phyloP scores from a whole-genome alignment of 2,888 invertebrate genomes.

The Dicyrtoma fusca region DNA sequence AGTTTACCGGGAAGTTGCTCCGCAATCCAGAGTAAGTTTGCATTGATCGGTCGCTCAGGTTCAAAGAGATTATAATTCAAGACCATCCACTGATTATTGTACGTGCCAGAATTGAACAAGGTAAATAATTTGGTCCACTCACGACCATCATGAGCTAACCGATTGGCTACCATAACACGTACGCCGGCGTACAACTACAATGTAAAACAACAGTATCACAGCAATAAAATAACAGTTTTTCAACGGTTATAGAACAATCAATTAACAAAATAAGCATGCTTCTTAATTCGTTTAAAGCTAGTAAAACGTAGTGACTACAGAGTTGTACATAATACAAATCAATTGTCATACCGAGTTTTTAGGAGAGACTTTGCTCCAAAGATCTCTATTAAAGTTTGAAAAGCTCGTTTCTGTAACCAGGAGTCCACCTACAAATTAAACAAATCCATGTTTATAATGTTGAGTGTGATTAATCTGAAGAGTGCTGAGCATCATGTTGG shows the following conservation, averaged over 20 bases:
- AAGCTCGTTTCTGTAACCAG: slow-evolving; percentile 78
- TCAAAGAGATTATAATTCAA: slow-evolving; percentile 72
- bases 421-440: slow-evolving; percentile 67
- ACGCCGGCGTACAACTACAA: slow-evolving; percentile 71
- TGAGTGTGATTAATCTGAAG: too few species aligned
- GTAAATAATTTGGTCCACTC: slow-evolving; percentile 75
- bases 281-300: too few species aligned
- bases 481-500: too few species aligned
- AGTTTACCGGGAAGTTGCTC: slow-evolving; percentile 72
- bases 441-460: too few species aligned
- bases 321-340: too few species aligned
- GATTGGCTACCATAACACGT: slow-evolving; percentile 80
- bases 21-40: slow-evolving; percentile 69
- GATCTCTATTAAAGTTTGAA: slow-evolving; percentile 71
- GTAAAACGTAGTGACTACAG: too few species aligned
- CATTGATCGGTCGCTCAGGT: slow-evolving; percentile 59
- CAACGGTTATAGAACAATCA: too few species aligned
- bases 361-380: slow-evolving; percentile 72
- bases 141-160: slow-evolving; percentile 71
- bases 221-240: not conserved
- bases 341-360: slow-evolving; percentile 66
- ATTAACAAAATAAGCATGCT: too few species aligned
- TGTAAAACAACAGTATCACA: not conserved
- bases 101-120: slow-evolving; percentile 76
- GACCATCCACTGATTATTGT: slow-evolving; percentile 82